Base-by-base conservation (phyloP, 2,888 invertebrate species). In the Pheosia tremula region DNA sequence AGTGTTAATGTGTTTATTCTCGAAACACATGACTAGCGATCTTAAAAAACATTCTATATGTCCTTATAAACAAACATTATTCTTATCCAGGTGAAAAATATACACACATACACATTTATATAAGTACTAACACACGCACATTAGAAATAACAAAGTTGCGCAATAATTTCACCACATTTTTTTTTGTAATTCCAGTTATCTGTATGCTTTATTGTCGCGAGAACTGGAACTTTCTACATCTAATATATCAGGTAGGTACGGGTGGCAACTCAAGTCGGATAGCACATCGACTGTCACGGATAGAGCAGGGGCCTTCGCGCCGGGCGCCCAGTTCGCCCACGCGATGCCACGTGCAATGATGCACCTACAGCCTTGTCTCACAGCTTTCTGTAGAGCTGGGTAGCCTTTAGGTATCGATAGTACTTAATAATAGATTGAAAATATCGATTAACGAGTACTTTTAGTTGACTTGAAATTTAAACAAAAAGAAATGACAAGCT, bases 241-340 rank as follows among this genome's bases (percentile, higher is more conserved):
- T 47, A 47, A 24, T 50, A 50, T 13, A 50, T 54, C 24, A 54
- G 24, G 24, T 52, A 24, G 8, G 10, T 53, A 53, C 38, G 53
- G 10, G 36, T 11, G 55, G 55, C 39, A 55, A 55, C 37, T 55
- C 11, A 38, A 39, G 55, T 55, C 39, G 55, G 39, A n/a, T 39
- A 39, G 55, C 39, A 13, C 55, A 36, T 39, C 39, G 39, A 11
- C 39, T 68, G 68, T 68, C 69, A 65, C 71, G 65, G 63, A 65
- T 63, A 65, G 64, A 62, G 60, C 63, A 63, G 60, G 62, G 64
- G 49, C 66, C 68, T 71, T 72, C 71, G 75, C 78, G 75, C 79
- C 78, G 74, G 62, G 75, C 74, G 81, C 83, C 89, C 82, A 68
- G 90, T 89, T 84, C 90, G 81, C 91, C 91, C 86, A 91, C 91